These are phyloP conservation scores for Drosophila insularis DNA, from an alignment of 1,140 invertebrate species.

Conservation along the genomic window DNA sequence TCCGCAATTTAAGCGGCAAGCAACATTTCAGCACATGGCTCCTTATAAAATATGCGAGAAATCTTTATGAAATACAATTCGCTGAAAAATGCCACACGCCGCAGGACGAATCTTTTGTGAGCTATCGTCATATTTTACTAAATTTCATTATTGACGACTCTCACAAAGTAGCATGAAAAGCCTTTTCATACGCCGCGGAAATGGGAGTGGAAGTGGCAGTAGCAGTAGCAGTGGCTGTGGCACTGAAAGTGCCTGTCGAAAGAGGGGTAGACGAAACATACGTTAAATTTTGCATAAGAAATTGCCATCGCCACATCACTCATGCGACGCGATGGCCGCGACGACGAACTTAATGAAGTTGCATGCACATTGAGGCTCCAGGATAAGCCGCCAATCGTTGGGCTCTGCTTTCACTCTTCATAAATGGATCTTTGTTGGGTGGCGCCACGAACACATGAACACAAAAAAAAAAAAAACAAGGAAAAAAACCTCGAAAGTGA, in stretches of 20 bases:
- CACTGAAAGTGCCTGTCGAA: not conserved
- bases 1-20: conserved; percentile 71
- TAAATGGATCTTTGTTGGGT: conserved; percentile 46
- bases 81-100: conserved; percentile 32
- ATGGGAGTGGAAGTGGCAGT: not conserved
- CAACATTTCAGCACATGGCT: conserved; percentile 62
- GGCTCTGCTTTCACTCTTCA: conserved; percentile 53
- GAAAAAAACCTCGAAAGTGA: conserved; percentile 61
- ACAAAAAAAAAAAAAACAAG: not conserved
- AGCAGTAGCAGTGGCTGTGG: not conserved
- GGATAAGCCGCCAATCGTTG: conserved; percentile 53
- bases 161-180: conserved; percentile 38
- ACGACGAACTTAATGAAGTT: conserved; percentile 59
- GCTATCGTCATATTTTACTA: conserved; percentile 61
- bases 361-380: conserved; percentile 47
- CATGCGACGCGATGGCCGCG: conserved; percentile 44
- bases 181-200: not conserved
- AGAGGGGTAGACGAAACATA: conserved; percentile 15
- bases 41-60: conserved; percentile 63
- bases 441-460: conserved; percentile 28
- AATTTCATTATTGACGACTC: conserved; percentile 73
- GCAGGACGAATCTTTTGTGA: conserved; percentile 64
- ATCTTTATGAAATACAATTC: conserved; percentile 34
- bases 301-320: conserved; percentile 57
- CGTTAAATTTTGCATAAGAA: conserved; percentile 55